Percentiles rank a stretch among this genome's conserved stretches.
Evolutionary conservation across 2,113 vertebrate genomes (phyloP).

Genomic region (Agapornis roseicollis): DNA sequence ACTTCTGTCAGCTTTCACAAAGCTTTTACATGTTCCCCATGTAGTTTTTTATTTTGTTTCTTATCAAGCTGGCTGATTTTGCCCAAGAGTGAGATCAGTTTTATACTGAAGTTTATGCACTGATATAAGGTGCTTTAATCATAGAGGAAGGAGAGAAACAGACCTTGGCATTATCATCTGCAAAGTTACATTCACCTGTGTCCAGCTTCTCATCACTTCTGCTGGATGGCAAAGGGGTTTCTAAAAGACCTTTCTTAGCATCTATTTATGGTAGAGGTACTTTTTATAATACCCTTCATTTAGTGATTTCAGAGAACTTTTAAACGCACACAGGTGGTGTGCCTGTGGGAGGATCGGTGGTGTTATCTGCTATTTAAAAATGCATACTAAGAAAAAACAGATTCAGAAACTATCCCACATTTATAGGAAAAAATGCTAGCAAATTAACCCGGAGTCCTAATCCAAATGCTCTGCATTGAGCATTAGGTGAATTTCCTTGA

Average conservation of each 20-base stretch:
- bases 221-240: not conserved
- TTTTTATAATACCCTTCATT: not conserved
- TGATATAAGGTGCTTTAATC: not conserved
- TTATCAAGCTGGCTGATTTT: not conserved
- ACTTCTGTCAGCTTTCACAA: not conserved
- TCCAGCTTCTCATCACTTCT: not conserved
- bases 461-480: not conserved
- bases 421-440: not conserved
- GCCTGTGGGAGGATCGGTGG: not conserved
- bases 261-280: not conserved
- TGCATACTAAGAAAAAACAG: not conserved
- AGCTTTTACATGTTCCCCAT: not conserved
- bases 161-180: not conserved
- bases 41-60: not conserved
- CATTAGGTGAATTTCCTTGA: not conserved
- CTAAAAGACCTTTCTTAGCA: not conserved
- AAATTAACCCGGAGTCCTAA: not conserved
- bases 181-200: not conserved
- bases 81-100: not conserved
- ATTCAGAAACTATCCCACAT: not conserved
- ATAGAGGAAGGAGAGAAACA: not conserved
- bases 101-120: not conserved
- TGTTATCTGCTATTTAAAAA: not conserved
- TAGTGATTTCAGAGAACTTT: not conserved
- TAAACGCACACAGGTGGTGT: not conserved